These are phyloP conservation scores for Sebastes elongatus DNA, from an alignment of 2,797 vertebrate genomes.

Conservation along the genomic window DNA sequence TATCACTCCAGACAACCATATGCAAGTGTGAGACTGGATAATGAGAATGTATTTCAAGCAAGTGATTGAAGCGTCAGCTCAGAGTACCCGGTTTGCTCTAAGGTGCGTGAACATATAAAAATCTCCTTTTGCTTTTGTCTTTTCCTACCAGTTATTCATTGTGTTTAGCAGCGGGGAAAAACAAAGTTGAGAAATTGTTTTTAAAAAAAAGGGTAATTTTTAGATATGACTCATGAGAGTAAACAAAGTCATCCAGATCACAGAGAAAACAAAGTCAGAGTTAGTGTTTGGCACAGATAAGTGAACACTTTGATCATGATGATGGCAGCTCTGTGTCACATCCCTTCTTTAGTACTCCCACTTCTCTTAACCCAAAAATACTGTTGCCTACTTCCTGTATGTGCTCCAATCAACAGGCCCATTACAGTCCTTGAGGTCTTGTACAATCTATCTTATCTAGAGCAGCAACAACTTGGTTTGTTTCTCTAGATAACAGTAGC, in stretches of 20 bases:
- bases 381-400: slow-evolving; percentile 62
- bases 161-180: slow-evolving; percentile 5
- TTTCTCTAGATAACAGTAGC: slow-evolving; percentile 70
- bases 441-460: slow-evolving; percentile 66
- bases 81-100: neutral
- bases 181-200: slow-evolving; percentile 32
- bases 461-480: slow-evolving; percentile 65
- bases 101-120: slow-evolving; percentile 6
- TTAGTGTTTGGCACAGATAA: slow-evolving; percentile 66
- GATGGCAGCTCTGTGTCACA: slow-evolving; percentile 55
- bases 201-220: slow-evolving; percentile 24
- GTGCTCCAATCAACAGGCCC: slow-evolving; percentile 52
- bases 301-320: slow-evolving; percentile 69
- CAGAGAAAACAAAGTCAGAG: slow-evolving; percentile 37
- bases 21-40: slow-evolving; percentile 10
- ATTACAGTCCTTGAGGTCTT: slow-evolving; percentile 46
- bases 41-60: slow-evolving; percentile 32
- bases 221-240: slow-evolving; percentile 49
- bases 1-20: slow-evolving; percentile 6
- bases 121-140: slow-evolving; percentile 1
- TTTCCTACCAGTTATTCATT: neutral
- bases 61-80: slow-evolving; percentile 9
- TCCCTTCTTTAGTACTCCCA: slow-evolving; percentile 25
- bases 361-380: slow-evolving; percentile 37
- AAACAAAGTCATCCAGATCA: slow-evolving; percentile 62